A percentile compares a stretch with the other conserved stretches of the same genome.
Conservation (phyloP, 1,140 invertebrate species). For the Temnothorax curvispinosus region DNA sequence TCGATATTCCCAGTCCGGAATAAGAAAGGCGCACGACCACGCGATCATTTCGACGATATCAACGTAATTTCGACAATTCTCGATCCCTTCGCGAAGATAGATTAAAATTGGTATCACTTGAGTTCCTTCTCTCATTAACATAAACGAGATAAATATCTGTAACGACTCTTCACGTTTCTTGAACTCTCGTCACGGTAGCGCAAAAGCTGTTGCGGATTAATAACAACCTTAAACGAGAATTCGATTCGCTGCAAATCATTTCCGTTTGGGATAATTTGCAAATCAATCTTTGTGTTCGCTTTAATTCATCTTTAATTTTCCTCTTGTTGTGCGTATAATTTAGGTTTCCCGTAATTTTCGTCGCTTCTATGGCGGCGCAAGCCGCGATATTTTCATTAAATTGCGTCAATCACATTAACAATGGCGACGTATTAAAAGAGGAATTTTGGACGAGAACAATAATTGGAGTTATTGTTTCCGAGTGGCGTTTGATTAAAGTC, state of each 20-base stretch:
- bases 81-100: constrained; percentile 21
- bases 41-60: constrained; percentile 38
- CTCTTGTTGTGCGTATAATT: neutral
- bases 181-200: constrained; percentile 1
- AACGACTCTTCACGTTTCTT: neutral
- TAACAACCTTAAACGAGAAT: neutral
- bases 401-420: constrained; percentile 3
- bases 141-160: constrained; percentile 32
- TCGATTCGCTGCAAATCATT: constrained; percentile 29
- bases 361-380: neutral
- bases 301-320: neutral
- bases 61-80: constrained; percentile 40
- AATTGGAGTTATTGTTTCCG: constrained; percentile 37
- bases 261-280: constrained; percentile 11
- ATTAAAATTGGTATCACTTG: constrained; percentile 48
- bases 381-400: constrained; percentile 25
- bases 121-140: constrained; percentile 23
- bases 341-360: neutral
- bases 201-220: constrained; percentile 28
- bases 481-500: constrained; percentile 9
- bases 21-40: constrained; percentile 10
- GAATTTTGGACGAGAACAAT: neutral
- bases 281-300: constrained; percentile 16
- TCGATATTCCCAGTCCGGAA: constrained; percentile 8
- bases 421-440: neutral